These are phyloP conservation scores for Syngnathus typhle DNA, from an alignment of 2,113 vertebrate genomes.

Conservation along the genomic window DNA sequence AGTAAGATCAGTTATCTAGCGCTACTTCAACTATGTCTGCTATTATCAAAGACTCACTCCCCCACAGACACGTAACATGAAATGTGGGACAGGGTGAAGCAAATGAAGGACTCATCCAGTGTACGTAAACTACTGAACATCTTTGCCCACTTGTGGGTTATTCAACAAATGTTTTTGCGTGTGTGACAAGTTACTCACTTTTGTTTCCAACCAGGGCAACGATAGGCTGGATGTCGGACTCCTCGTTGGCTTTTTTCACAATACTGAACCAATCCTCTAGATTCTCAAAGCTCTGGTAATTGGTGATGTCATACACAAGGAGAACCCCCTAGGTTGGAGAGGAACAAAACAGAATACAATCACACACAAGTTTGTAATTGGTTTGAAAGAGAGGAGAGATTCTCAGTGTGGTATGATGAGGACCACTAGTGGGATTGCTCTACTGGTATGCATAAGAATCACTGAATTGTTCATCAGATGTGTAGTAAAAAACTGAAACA, in stretches of 20 bases:
- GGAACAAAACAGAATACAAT: conserved; percentile 20
- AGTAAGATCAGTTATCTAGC: conserved; percentile 50
- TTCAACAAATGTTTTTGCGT: not conserved
- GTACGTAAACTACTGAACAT: conserved; percentile 5
- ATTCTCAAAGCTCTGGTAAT: conserved; percentile 97
- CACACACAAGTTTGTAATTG: not conserved
- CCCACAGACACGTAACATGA: conserved; percentile 33
- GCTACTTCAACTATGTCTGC: conserved; percentile 52
- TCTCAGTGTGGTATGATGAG: not conserved
- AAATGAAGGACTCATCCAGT: conserved; percentile 8
- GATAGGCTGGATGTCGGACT: conserved; percentile 84
- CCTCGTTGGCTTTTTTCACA: conserved; percentile 92
- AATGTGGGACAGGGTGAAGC: conserved; percentile 25
- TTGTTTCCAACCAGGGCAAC: conserved; percentile 94
- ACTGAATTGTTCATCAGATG: no score
- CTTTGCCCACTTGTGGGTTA: not conserved
- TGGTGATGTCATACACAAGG: conserved; percentile 98
- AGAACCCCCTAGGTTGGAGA: conserved; percentile 79
- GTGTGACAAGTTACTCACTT: conserved; percentile 76
- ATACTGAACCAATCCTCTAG: conserved; percentile 92
- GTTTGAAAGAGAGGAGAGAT: not conserved
- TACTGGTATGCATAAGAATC: no score
- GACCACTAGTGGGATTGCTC: no score
- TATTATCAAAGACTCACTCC: conserved; percentile 52
- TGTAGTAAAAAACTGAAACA: no score